These are phyloP conservation scores for Lepisosteus oculatus DNA, from an alignment of 2,113 vertebrate species.

Conservation along the genomic window DNA sequence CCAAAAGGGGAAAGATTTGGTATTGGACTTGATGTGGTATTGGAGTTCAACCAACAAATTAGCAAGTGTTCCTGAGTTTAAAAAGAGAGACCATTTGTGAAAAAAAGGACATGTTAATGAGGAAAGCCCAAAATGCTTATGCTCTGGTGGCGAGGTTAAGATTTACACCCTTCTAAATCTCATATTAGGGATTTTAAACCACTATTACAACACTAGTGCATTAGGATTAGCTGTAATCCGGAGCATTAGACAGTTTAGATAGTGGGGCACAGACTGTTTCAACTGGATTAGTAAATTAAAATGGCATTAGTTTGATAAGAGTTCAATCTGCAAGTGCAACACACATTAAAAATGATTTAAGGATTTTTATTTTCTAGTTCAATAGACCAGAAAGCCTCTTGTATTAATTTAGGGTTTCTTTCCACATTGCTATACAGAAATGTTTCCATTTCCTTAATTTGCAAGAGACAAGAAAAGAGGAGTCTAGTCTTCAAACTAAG, in stretches of 20 bases:
- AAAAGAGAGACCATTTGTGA: background rate
- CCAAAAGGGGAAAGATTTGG: background rate
- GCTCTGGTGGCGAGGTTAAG: background rate
- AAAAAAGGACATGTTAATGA: slow-evolving; percentile 1
- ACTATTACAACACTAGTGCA: slow-evolving; percentile 2
- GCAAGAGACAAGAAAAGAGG: background rate
- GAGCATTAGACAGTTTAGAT: background rate
- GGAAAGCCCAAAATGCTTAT: background rate
- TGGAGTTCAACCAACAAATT: background rate
- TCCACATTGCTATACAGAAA: no score
- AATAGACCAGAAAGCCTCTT: background rate
- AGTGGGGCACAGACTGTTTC: background rate
- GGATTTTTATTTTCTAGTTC: slow-evolving; percentile 2
- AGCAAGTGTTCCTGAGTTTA: background rate
- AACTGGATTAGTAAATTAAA: slow-evolving; percentile 4
- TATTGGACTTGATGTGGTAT: slow-evolving; percentile 1
- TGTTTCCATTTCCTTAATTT: no score
- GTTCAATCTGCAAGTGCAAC: background rate
- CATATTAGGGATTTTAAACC: background rate
- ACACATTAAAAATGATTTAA: background rate
- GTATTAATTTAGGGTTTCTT: no score
- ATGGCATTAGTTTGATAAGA: background rate
- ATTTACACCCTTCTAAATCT: background rate
- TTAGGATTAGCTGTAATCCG: background rate
- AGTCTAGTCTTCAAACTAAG: background rate